Evolutionary conservation across 2,797 vertebrate species (phyloP).

Genomic region (Xenopus petersii): DNA sequence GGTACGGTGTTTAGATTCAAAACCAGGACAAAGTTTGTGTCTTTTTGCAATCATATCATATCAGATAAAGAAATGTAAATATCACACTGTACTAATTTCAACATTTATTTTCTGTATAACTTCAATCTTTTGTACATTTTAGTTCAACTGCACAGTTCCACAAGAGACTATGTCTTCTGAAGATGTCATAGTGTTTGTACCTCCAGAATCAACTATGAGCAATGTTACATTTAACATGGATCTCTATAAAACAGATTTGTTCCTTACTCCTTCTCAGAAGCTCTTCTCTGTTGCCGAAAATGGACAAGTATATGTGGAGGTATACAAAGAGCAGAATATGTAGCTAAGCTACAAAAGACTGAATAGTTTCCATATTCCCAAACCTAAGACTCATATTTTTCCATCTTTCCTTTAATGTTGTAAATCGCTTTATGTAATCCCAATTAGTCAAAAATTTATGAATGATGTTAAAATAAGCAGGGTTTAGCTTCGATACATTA

Average conservation of each 20-base stretch:
- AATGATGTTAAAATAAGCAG: too few relatives aligned
- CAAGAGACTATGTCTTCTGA: constrained; percentile 47
- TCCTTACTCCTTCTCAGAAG: constrained; percentile 63
- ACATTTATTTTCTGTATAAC: constrained; percentile 17
- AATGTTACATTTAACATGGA: constrained; percentile 86
- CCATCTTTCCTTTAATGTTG: too few relatives aligned
- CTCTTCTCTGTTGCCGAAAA: constrained; percentile 69
- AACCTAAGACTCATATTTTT: too few relatives aligned
- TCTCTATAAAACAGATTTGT: constrained; percentile 74
- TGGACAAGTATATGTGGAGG: constrained; percentile 72
- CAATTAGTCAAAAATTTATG: too few relatives aligned
- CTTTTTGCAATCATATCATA: too few relatives aligned
- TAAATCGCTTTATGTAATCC: too few relatives aligned
- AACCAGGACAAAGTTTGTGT: too few relatives aligned
- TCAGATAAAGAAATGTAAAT: too few relatives aligned
- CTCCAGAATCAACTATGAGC: constrained; percentile 54
- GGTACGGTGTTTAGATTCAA: too few relatives aligned
- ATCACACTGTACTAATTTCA: not conserved
- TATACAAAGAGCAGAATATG: constrained; percentile 45
- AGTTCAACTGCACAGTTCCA: constrained; percentile 90
- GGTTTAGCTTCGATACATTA: too few relatives aligned
- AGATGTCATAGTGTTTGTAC: constrained; percentile 44
- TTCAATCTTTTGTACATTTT: constrained; percentile 17
- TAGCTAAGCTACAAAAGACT: too few relatives aligned
- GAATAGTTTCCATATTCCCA: too few relatives aligned